phyloP scores from a whole-genome alignment of 1,140 invertebrate species.

The Drosophila arizonae region DNA sequence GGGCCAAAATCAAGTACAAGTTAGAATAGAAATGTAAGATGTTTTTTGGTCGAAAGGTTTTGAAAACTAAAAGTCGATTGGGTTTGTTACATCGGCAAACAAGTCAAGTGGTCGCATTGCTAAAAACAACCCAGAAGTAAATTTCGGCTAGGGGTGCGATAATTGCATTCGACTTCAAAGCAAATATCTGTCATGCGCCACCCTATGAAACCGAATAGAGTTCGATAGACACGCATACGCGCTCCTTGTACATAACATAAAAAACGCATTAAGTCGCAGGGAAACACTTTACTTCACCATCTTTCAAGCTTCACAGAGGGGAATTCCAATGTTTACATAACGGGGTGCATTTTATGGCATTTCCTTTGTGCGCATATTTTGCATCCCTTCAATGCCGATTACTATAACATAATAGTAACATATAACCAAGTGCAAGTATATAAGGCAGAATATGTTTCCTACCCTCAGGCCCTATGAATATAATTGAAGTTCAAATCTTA shows the following conservation, averaged over 20 bases:
- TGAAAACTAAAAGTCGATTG: too few species aligned
- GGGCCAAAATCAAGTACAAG: too few species aligned
- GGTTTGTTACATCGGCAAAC: too few species aligned
- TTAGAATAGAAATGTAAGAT: too few species aligned
- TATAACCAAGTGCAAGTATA: conserved; percentile 10
- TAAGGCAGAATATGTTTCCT: conserved; percentile 13
- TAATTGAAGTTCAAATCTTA: too few species aligned
- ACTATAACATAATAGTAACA: neutral
- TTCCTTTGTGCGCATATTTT: conserved; percentile 35
- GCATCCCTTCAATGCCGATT: conserved; percentile 10
- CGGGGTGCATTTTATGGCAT: conserved; percentile 71
- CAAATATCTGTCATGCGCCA: conserved; percentile 47
- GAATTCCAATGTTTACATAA: conserved; percentile 67
- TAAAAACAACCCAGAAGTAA: too few species aligned
- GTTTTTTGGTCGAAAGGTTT: too few species aligned
- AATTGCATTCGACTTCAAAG: neutral
- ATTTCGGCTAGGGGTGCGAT: too few species aligned
- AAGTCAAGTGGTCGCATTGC: too few species aligned
- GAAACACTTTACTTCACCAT: conserved; percentile 62
- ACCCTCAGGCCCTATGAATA: conserved; percentile 21
- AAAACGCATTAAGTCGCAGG: conserved; percentile 68
- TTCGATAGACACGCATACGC: conserved; percentile 56
- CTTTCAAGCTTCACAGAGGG: conserved; percentile 59
- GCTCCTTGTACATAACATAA: conserved; percentile 68
- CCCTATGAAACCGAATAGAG: conserved; percentile 32